Conservation (phyloP, 2,888 invertebrate genomes). For the Leucophenga maculata region DNA sequence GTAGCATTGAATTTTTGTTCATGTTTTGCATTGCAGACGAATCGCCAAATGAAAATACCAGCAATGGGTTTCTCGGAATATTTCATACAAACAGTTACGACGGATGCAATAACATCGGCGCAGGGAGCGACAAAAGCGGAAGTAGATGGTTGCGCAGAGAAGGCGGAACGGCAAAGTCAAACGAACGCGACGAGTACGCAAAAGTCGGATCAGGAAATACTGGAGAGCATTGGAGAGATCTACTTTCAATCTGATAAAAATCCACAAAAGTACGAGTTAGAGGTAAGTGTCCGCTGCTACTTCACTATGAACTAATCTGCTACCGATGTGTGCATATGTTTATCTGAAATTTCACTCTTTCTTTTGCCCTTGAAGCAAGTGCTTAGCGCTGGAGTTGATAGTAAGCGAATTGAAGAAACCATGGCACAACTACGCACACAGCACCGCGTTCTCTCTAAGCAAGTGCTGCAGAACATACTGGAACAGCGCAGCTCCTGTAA, state of each 20-base stretch:
- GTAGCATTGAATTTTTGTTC: background rate
- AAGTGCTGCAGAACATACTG: constrained; percentile 92
- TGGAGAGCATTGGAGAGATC: constrained; percentile 69
- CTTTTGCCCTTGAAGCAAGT: constrained; percentile 60
- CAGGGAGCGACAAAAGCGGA: background rate
- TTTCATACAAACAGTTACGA: constrained; percentile 70
- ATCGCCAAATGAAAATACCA: constrained; percentile 71
- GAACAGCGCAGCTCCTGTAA: constrained; percentile 92
- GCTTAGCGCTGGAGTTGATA: constrained; percentile 64
- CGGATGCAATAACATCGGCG: constrained; percentile 37
- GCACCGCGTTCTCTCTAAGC: constrained; percentile 87
- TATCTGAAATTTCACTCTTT: too few relatives aligned
- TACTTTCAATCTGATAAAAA: constrained; percentile 68
- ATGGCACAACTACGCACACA: constrained; percentile 69
- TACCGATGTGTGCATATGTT: background rate
- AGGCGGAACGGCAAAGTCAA: constrained; percentile 30
- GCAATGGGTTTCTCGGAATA: constrained; percentile 73
- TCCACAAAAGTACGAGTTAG: constrained; percentile 67
- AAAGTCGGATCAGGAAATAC: constrained; percentile 71
- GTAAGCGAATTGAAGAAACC: constrained; percentile 65
- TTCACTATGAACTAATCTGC: background rate
- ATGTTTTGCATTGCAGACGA: constrained; percentile 49
- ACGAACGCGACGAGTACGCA: constrained; percentile 46
- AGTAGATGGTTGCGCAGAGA: background rate
- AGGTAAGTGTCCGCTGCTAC: constrained; percentile 51